A percentile compares a stretch with the other conserved stretches of the same genome.
These are phyloP conservation scores for Orchesellides sinensis DNA, from an alignment of 2,888 invertebrate genomes.

Conservation along the genomic window DNA sequence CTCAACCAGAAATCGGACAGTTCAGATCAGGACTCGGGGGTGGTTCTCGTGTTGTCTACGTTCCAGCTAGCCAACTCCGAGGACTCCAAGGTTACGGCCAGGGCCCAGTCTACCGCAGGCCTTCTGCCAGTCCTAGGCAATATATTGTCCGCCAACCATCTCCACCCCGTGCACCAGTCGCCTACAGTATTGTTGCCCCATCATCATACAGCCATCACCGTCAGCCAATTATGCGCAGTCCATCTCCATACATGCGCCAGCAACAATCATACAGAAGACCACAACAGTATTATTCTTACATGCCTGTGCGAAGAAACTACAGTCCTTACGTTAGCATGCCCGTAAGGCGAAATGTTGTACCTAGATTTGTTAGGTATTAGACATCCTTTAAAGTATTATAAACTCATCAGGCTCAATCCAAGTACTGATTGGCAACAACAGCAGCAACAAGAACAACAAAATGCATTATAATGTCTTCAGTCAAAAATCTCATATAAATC, in stretches of 20 bases:
- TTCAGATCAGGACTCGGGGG: conserved; percentile 9
- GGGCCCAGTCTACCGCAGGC: too few relatives aligned
- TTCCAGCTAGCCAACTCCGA: conserved; percentile 43
- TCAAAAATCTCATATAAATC: conserved; percentile 6
- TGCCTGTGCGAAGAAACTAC: conserved; percentile 54
- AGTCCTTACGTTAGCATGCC: conserved; percentile 48
- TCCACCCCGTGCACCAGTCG: conserved; percentile 15
- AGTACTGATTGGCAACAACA: neutral
- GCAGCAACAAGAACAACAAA: conserved; percentile 18
- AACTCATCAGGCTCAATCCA: neutral
- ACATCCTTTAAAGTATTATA: conserved; percentile 50
- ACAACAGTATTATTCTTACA: conserved; percentile 29
- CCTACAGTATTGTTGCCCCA: neutral
- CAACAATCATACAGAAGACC: too few relatives aligned
- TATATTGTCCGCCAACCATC: conserved; percentile 14
- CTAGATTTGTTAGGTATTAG: conserved; percentile 50
- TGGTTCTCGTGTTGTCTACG: conserved; percentile 37
- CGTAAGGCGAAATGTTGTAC: conserved; percentile 9
- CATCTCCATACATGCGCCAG: conserved; percentile 23
- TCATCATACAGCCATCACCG: conserved; percentile 2
- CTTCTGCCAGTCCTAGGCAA: neutral
- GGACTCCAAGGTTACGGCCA: neutral
- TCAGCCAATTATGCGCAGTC: neutral
- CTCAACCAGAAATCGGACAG: conserved; percentile 10
- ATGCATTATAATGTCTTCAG: conserved; percentile 39